Evolutionary conservation across 2,113 vertebrate species (phyloP).

Genomic region (Phalacrocorax brasilianus): DNA sequence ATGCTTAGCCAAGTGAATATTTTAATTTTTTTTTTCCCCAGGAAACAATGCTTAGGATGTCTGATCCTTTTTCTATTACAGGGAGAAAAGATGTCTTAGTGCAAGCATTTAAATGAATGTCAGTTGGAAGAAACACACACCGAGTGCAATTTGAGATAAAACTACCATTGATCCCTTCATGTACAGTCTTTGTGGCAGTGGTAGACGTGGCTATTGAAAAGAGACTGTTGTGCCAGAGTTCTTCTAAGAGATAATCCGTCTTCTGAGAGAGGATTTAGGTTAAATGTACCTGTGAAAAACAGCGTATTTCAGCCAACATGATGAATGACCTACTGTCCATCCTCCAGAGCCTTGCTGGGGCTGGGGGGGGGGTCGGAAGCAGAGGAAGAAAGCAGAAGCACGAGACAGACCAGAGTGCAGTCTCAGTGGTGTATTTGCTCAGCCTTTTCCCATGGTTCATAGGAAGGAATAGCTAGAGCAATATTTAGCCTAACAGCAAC

Average conservation of each 20-base stretch:
- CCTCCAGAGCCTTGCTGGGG: neutral
- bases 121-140: slow-evolving; percentile 57
- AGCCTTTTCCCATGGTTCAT: neutral
- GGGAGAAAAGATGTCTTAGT: slow-evolving; percentile 53
- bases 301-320: slow-evolving; percentile 11
- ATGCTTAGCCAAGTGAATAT: slow-evolving; percentile 44
- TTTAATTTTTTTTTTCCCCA: neutral
- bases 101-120: slow-evolving; percentile 57
- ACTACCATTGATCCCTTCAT: slow-evolving; percentile 57
- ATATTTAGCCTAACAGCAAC: neutral
- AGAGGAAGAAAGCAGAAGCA: neutral
- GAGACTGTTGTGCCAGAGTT: slow-evolving; percentile 40
- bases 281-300: slow-evolving; percentile 61
- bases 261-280: slow-evolving; percentile 57
- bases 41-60: slow-evolving; percentile 45
- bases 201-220: slow-evolving; percentile 50
- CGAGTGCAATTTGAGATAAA: slow-evolving; percentile 65
- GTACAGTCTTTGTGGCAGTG: slow-evolving; percentile 51
- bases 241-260: slow-evolving; percentile 53
- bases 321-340: slow-evolving; percentile 58
- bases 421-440: neutral
- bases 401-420: neutral
- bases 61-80: slow-evolving; percentile 17
- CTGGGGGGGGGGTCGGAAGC: neutral
- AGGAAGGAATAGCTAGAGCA: neutral